Conservation (phyloP, 53 echinoderm and acorn worm species). For the Antedon mediterranea region DNA sequence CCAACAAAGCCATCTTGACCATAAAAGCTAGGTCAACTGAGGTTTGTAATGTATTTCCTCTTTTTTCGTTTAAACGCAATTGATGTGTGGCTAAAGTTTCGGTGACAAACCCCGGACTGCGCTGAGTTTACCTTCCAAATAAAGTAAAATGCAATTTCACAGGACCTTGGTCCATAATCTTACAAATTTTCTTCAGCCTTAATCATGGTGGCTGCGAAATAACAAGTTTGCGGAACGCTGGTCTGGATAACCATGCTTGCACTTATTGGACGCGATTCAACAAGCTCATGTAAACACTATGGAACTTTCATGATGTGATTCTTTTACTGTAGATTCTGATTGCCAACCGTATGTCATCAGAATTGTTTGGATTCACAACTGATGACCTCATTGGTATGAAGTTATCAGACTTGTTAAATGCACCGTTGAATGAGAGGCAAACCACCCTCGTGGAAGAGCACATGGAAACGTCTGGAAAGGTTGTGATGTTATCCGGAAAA, state of each 20-base stretch:
- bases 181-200: no score
- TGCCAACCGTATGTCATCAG: slow-evolving; percentile 94
- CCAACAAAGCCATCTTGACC: slow-evolving; percentile 94
- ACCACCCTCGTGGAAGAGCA: slow-evolving; percentile 77
- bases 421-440: slow-evolving; percentile 52
- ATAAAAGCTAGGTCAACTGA: slow-evolving; percentile 76
- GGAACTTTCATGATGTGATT: neutral
- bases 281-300: neutral
- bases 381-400: slow-evolving; percentile 73
- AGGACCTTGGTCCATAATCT: no score
- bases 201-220: no score
- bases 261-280: no score
- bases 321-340: slow-evolving; percentile 46
- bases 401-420: slow-evolving; percentile 62
- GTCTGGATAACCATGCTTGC: no score
- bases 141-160: no score
- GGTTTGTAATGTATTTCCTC: slow-evolving; percentile 21
- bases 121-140: no score
- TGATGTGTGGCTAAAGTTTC: no score
- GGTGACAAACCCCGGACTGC: no score
- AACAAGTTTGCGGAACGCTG: no score
- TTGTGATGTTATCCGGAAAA: slow-evolving; percentile 93
- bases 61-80: neutral
- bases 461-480: slow-evolving; percentile 63
- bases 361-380: slow-evolving; percentile 64